Conservation (phyloP, 2,113 vertebrate species). For the Polyodon spathula region DNA sequence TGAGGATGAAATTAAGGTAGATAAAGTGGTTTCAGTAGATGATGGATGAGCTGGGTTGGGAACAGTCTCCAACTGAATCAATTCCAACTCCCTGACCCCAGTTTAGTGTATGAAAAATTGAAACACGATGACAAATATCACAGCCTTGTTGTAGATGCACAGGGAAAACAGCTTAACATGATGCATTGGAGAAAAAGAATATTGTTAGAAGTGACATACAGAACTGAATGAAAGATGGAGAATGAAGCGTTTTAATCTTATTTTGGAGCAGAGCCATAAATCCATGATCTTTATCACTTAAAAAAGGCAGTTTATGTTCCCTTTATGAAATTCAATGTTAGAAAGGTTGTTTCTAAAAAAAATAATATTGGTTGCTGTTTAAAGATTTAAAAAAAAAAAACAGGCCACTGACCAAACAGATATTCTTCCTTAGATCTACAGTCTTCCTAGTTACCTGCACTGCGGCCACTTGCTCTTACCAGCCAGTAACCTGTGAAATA, state of each 20-base stretch:
- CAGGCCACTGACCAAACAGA: no score
- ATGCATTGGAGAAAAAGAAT: constrained; percentile 1
- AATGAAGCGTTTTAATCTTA: constrained; percentile 5
- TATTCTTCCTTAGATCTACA: no score
- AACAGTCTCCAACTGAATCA: constrained; percentile 28
- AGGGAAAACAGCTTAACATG: constrained; percentile 5
- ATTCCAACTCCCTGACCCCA: constrained; percentile 35
- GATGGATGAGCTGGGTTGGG: constrained; percentile 18
- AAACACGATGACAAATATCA: constrained; percentile 24
- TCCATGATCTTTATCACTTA: background rate
- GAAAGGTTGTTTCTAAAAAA: no score
- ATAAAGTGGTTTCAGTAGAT: constrained; percentile 23
- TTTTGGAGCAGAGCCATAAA: background rate
- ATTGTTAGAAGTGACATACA: background rate
- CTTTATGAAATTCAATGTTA: background rate
- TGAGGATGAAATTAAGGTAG: constrained; percentile 51
- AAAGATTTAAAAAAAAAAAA: no score
- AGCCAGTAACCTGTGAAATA: no score
- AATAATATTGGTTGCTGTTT: no score
- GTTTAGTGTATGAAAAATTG: constrained; percentile 29
- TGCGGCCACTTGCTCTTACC: no score
- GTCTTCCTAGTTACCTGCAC: no score
- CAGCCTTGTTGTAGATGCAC: constrained; percentile 1
- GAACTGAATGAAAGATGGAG: constrained; percentile 7
- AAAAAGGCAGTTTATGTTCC: background rate